Conservation (phyloP, 2,113 vertebrate genomes). For the Helogale parvula region DNA sequence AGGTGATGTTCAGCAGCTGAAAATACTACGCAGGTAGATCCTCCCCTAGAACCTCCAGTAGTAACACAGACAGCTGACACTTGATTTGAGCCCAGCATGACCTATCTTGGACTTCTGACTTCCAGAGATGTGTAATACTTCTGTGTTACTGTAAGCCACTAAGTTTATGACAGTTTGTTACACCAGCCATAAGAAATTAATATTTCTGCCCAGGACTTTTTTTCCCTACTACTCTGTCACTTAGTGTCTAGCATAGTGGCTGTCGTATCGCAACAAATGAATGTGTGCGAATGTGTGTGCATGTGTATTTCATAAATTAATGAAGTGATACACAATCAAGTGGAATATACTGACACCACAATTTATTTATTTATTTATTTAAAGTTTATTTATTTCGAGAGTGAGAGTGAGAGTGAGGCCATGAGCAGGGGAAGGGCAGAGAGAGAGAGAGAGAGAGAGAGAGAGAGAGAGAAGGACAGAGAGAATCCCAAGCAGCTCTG, state of each 20-base stretch:
- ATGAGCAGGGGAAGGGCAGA: no score
- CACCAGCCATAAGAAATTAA: not conserved
- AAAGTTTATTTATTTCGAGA: no score
- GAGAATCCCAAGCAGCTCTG: no score
- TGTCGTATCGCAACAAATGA: not conserved
- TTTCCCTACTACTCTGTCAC: not conserved
- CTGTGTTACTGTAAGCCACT: not conserved
- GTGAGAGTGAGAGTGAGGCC: no score
- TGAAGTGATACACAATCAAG: not conserved
- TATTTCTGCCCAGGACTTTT: not conserved
- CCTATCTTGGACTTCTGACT: not conserved
- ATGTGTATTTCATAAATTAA: not conserved
- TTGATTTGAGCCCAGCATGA: not conserved
- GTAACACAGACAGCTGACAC: not conserved
- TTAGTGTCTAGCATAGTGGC: not conserved
- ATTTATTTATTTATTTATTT: not conserved
- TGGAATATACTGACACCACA: not conserved
- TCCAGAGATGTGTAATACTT: not conserved
- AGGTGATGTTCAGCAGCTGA: not conserved
- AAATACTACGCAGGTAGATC: not conserved
- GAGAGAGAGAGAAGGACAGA: no score
- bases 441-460: no score
- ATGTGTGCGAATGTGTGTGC: not conserved
- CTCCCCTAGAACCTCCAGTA: not conserved
- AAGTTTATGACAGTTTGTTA: not conserved